Base-by-base conservation (phyloP, 2,113 vertebrate genomes). In the Brachypteracias leptosomus region DNA sequence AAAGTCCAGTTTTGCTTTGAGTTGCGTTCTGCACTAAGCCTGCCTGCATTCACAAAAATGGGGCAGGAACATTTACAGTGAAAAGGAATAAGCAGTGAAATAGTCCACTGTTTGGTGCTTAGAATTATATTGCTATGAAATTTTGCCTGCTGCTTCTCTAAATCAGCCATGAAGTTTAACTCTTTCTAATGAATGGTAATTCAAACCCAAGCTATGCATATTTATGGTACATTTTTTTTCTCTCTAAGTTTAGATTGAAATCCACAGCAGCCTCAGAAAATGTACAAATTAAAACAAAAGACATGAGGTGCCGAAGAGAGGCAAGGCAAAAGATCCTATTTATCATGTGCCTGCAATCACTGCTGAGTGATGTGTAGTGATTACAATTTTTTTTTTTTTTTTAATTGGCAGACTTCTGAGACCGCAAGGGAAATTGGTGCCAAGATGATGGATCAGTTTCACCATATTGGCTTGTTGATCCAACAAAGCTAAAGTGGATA, bases 401-500 rank as follows among this genome's bases (percentile, higher is more conserved):
- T 73, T 55, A 98, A 98, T 98, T 98, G 98, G 94, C 97, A 98
- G 97, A 95, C 96, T 97, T 97, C 92, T 91, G 83, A 84, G 89
- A 92, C 94, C 96, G 91, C 92, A 97, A 81, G 70, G 96, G 98
- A 98, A 98, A 98, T 97, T 97, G 94, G 96, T 98, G 99, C 99
- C 99, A 99, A 97, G 95, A 98, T 99, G 99, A 99, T 99, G 97
- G 98, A 99, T 99, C 97, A 94, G 97, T 98, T 98, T 98, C 97
- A 98, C 97, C 94, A 93, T 98, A 98, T 98, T 98, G 98, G 98
- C 98, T 98, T 98, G 98, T 98, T 99, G 98, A 99, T 98, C 98
- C 98, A 98, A 98, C 98, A 97, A 93, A 97, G 84, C 91, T 94
- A 91, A 95, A 98, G 97, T 97, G 97, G 96, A 97, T 99, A 99